Conservation (phyloP, 1,140 invertebrate genomes). For the Drosophila melanica region DNA sequence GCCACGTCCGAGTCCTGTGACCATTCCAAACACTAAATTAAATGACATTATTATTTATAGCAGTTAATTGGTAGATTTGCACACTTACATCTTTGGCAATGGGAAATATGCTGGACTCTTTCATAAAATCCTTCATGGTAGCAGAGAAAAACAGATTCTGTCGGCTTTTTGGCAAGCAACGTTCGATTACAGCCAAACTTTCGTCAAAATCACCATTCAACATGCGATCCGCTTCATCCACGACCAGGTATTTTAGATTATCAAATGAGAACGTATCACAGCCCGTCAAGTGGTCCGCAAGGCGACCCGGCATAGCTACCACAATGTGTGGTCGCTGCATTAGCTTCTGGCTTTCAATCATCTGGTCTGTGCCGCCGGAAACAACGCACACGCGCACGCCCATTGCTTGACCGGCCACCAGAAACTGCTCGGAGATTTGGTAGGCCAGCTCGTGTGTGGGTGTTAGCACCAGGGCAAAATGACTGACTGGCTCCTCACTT, state of each 20-base stretch:
- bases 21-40: slow-evolving; percentile 85
- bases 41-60: not conserved
- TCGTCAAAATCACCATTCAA: slow-evolving; percentile 92
- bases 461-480: slow-evolving; percentile 97
- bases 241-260: slow-evolving; percentile 92
- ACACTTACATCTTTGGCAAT: slow-evolving; percentile 70
- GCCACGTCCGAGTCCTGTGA: slow-evolving; percentile 87
- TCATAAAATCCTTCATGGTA: slow-evolving; percentile 94
- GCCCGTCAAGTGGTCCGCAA: slow-evolving; percentile 94
- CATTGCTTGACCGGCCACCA: slow-evolving; percentile 93
- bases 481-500: slow-evolving; percentile 95
- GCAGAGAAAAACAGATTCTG: slow-evolving; percentile 97
- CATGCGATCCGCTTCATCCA: slow-evolving; percentile 96
- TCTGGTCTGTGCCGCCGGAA: slow-evolving; percentile 97
- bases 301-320: slow-evolving; percentile 95
- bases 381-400: slow-evolving; percentile 92
- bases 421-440: slow-evolving; percentile 97
- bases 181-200: slow-evolving; percentile 93
- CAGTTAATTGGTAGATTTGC: too few relatives aligned
- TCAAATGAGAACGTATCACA: slow-evolving; percentile 93
- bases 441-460: slow-evolving; percentile 98
- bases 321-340: slow-evolving; percentile 96
- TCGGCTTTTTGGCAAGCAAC: slow-evolving; percentile 90
- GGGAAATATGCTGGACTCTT: slow-evolving; percentile 84
- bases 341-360: slow-evolving; percentile 94